A percentile compares a stretch with the other conserved stretches of the same genome.
Conservation (phyloP, 2,113 vertebrate genomes). For the Oceanites oceanicus region DNA sequence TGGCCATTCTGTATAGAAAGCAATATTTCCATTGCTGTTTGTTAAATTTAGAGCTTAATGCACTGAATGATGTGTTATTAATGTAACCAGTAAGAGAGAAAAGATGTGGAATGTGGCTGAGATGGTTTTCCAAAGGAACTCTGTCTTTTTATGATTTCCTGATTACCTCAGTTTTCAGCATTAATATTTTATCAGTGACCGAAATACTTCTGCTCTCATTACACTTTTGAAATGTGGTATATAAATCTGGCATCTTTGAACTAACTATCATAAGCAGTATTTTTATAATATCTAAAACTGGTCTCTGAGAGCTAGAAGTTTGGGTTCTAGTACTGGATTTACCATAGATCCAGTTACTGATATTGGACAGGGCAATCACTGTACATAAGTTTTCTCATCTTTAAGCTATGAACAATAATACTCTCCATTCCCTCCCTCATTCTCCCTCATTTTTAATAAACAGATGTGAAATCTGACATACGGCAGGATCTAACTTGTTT, state of each 20-base stretch:
- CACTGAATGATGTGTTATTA: not conserved
- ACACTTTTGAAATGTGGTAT: not conserved
- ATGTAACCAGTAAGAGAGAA: not conserved
- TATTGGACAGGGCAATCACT: not conserved
- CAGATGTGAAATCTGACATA: not conserved
- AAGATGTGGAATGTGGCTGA: not conserved
- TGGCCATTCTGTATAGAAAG: not conserved
- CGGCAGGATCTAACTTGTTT: not conserved
- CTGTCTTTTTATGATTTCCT: not conserved
- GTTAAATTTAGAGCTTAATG: not conserved
- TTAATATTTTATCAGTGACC: constrained; percentile 15
- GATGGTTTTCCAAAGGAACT: not conserved
- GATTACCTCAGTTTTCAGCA: not conserved
- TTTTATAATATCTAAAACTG: not conserved
- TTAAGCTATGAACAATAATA: not conserved
- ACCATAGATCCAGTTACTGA: not conserved
- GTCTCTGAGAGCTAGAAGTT: not conserved
- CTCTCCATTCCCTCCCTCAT: not conserved
- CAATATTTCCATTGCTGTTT: not conserved
- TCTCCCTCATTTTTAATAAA: not conserved
- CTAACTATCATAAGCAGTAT: not conserved
- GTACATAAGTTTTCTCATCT: not conserved
- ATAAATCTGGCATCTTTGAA: not conserved
- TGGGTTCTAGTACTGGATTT: not conserved
- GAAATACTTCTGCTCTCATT: not conserved